A percentile compares a stretch with the other conserved stretches of the same genome.
Evolutionary conservation across 2,797 vertebrate genomes (phyloP).

Genomic region (Myoxocephalus aenaeus): DNA sequence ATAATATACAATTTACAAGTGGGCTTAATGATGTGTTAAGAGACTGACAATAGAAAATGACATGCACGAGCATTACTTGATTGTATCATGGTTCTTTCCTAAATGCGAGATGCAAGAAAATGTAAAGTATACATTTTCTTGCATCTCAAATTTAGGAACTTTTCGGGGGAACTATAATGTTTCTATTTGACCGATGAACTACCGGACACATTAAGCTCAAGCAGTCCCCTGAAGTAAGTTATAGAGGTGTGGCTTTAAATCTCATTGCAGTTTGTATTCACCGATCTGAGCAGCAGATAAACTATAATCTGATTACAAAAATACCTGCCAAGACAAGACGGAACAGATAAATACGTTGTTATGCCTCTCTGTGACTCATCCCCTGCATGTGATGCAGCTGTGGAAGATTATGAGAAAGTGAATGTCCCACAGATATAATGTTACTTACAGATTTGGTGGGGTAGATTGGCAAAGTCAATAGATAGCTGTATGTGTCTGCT

Average conservation of each 20-base stretch:
- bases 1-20: not conserved
- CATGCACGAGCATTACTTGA: not conserved
- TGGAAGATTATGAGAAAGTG: not conserved
- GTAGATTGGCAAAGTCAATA: not conserved
- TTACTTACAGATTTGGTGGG: not conserved
- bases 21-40: not conserved
- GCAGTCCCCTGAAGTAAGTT: not conserved
- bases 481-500: not conserved
- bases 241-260: not conserved
- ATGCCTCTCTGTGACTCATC: not conserved
- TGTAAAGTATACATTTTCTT: not conserved
- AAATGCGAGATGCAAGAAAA: no score
- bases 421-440: not conserved
- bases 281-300: not conserved
- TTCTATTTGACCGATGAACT: not conserved
- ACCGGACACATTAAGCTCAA: not conserved
- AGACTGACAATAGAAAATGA: not conserved
- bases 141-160: not conserved
- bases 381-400: not conserved
- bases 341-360: not conserved
- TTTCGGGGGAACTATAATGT: not conserved
- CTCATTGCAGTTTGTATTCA: not conserved
- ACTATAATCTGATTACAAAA: slow-evolving; percentile 3
- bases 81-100: not conserved
- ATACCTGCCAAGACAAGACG: not conserved